Evolutionary conservation across 2,113 vertebrate species (phyloP).

Genomic region (Lophura nycthemera): DNA sequence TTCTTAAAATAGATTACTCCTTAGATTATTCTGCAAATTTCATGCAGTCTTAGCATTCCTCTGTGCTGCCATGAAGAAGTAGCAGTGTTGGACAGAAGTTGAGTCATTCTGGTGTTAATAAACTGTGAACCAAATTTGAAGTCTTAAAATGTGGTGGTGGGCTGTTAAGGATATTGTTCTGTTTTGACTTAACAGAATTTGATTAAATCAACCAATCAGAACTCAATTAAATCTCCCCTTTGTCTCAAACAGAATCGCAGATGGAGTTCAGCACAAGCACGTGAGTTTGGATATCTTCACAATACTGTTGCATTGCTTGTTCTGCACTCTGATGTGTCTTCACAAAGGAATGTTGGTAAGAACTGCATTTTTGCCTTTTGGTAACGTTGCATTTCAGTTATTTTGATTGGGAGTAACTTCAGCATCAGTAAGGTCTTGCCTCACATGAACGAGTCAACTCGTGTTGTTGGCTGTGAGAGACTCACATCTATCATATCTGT

Average conservation of each 20-base stretch:
- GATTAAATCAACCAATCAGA: neutral
- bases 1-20: neutral
- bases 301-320: constrained; percentile 92
- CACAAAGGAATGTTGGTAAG: constrained; percentile 90
- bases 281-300: constrained; percentile 96
- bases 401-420: neutral
- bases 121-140: neutral
- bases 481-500: neutral
- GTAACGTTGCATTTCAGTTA: neutral
- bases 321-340: constrained; percentile 88
- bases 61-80: accelerated
- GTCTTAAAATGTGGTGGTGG: neutral
- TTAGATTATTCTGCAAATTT: neutral
- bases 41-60: neutral
- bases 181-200: neutral
- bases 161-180: neutral
- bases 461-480: neutral
- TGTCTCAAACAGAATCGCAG: constrained; percentile 88
- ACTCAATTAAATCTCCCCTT: neutral
- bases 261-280: constrained; percentile 96
- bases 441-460: neutral
- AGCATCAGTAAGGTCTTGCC: neutral
- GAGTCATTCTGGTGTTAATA: accelerated
- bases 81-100: neutral
- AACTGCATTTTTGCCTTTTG: neutral